These are phyloP conservation scores for mouse (Mus musculus) DNA, from an alignment of 2,113 vertebrate genomes.

Conservation along the genomic window GRCm39 chr1:192815001-192815500, in stretches of 20 bases:
- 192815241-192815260: not conserved
- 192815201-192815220: not conserved
- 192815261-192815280: not conserved
- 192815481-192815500: not conserved
- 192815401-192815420: not conserved
- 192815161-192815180: not conserved
- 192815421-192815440: not conserved
- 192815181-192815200: not conserved
- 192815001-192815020: not conserved
- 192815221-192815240: not conserved
- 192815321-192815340: not conserved
- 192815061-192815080: not conserved
- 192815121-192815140: not conserved
- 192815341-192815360: not conserved
- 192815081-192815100: not conserved
- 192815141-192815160: not conserved
- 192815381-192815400: not conserved
- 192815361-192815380: not conserved
- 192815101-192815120: not conserved
- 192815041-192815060: slow-evolving; percentile 37
- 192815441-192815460: not conserved
- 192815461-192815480: not conserved
- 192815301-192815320: not conserved
- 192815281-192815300: not conserved
- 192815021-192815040: not conserved